Percentiles rank a stretch among this genome's conserved stretches.
phyloP scores from a whole-genome alignment of 2,888 invertebrate species.

The Lasioglossum lativentre region DNA sequence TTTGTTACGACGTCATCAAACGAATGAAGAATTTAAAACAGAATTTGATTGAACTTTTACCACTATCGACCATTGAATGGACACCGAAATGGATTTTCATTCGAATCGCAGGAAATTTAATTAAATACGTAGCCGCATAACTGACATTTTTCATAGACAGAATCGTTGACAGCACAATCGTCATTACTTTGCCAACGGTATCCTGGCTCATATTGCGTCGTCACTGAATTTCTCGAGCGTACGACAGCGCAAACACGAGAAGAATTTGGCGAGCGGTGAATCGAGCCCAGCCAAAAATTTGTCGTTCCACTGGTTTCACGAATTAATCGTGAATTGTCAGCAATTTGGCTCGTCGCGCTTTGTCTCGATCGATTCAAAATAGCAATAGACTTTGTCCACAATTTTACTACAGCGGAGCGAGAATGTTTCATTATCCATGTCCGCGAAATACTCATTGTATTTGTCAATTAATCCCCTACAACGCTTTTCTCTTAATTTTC shows the following conservation, averaged over 20 bases:
- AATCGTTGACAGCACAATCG: constrained; percentile 42
- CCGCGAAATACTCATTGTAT: not conserved
- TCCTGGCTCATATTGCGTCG: constrained; percentile 17
- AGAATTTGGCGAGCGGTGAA: constrained; percentile 51
- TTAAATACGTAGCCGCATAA: constrained; percentile 22
- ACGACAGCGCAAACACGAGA: constrained; percentile 35
- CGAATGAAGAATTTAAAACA: not conserved
- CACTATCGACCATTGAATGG: not conserved
- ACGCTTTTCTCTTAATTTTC: not conserved
- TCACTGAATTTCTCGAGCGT: constrained; percentile 43
- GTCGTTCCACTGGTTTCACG: constrained; percentile 32
- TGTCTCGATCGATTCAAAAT: constrained; percentile 6
- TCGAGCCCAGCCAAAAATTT: constrained; percentile 46
- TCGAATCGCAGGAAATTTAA: constrained; percentile 29
- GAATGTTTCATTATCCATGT: not conserved
- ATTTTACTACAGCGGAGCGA: not conserved
- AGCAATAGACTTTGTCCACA: not conserved
- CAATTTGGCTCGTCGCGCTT: constrained; percentile 31
- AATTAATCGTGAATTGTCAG: constrained; percentile 49
- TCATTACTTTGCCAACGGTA: constrained; percentile 43
- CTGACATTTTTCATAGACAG: constrained; percentile 42
- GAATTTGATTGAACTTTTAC: not conserved
- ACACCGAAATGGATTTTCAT: constrained; percentile 1
- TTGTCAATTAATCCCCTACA: not conserved
- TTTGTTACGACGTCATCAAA: not conserved